Percentiles rank a stretch among this genome's conserved stretches.
Evolutionary conservation across 2,888 invertebrate genomes (phyloP).

Genomic region (Caenorhabditis zanzibari): DNA sequence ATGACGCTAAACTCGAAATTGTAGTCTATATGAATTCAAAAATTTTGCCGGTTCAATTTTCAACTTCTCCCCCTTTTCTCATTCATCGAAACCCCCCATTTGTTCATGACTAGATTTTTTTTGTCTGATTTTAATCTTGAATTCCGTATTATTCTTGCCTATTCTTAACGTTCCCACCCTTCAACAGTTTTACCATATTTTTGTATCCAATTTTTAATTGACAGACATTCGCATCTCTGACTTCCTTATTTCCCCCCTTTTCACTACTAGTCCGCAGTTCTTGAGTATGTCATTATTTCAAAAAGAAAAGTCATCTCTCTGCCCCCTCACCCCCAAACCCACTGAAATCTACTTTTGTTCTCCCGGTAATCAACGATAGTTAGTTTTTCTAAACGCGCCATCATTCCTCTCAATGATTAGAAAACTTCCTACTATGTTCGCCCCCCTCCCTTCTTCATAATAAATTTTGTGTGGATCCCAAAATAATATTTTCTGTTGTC

Average conservation of each 20-base stretch:
- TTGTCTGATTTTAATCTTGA: neutral
- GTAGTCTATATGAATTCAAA: conserved; percentile 63
- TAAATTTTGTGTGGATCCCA: conserved; percentile 45
- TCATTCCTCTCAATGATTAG: conserved; percentile 18
- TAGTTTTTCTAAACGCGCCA: conserved; percentile 11
- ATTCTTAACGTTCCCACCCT: conserved; percentile 38
- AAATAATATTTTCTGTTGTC: conserved; percentile 25
- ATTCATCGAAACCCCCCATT: conserved; percentile 47
- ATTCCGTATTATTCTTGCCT: conserved; percentile 62
- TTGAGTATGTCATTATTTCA: conserved; percentile 12
- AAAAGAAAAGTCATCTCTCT: conserved; percentile 24
- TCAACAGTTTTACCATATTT: conserved; percentile 23
- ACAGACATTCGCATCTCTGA: conserved; percentile 55
- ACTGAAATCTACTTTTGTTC: conserved; percentile 59
- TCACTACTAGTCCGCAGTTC: conserved; percentile 45
- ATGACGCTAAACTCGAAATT: conserved; percentile 65
- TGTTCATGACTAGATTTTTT: conserved; percentile 52
- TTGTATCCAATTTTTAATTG: conserved; percentile 20
- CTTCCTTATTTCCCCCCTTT: conserved; percentile 14
- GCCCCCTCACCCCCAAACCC: conserved; percentile 12
- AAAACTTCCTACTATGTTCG: conserved; percentile 14
- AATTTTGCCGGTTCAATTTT: conserved; percentile 56
- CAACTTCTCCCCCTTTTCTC: conserved; percentile 14
- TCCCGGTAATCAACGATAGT: conserved; percentile 48
- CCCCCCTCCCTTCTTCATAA: conserved; percentile 27